Percentiles rank a stretch among this genome's conserved stretches.
These are phyloP conservation scores for Mizuhopecten yessoensis DNA, from an alignment of 1,140 invertebrate genomes.

Conservation along the genomic window DNA sequence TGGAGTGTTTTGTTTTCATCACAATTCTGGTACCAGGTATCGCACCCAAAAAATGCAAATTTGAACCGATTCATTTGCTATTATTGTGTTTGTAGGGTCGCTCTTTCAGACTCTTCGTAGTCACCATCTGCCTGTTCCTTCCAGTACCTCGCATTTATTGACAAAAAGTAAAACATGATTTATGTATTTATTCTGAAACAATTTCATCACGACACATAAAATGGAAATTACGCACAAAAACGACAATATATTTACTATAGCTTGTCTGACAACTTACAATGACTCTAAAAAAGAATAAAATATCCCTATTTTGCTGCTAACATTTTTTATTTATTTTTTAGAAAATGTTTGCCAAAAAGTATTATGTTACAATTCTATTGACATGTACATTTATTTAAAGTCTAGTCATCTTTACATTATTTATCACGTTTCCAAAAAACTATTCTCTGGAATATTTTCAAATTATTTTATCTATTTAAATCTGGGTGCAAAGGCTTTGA, in stretches of 20 bases:
- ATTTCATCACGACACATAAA: background rate
- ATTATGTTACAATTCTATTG: background rate
- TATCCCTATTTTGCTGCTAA: background rate
- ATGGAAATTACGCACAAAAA: background rate
- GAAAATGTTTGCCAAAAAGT: background rate
- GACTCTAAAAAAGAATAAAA: background rate
- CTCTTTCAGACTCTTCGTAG: too few species aligned
- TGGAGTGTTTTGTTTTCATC: too few species aligned
- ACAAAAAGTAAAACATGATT: background rate
- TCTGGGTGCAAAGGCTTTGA: background rate
- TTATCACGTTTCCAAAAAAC: background rate
- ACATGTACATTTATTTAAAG: background rate
- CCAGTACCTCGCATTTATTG: background rate
- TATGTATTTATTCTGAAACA: slow-evolving; percentile 22
- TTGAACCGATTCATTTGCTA: too few species aligned
- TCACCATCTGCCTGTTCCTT: background rate
- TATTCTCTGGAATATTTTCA: background rate
- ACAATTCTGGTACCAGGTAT: too few species aligned
- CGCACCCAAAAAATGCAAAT: too few species aligned
- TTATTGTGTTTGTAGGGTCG: too few species aligned
- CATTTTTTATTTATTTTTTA: background rate
- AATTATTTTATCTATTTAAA: background rate
- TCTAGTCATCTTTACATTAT: background rate
- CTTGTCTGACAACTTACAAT: background rate
- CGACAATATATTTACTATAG: background rate